A percentile compares a stretch with the other conserved stretches of the same genome.
These are phyloP conservation scores for Drosophila algonquin DNA, from an alignment of 2,888 invertebrate species.

Conservation along the genomic window DNA sequence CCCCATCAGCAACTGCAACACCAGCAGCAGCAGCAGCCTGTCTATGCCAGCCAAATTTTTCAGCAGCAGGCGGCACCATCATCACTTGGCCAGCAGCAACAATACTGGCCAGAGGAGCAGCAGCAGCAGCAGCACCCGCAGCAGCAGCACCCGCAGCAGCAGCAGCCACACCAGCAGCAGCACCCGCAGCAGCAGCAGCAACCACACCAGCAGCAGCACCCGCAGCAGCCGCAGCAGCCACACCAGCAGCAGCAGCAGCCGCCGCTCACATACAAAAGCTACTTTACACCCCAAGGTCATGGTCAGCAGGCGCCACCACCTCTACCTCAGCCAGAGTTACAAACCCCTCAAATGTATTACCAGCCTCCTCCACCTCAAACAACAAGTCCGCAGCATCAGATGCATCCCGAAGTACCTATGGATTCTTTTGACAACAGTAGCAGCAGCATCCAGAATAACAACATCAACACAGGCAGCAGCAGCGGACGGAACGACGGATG, in stretches of 20 bases:
- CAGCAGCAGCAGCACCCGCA: conserved; percentile 39
- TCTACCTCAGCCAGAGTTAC: background rate
- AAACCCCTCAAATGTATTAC: conserved; percentile 47
- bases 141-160: conserved; percentile 42
- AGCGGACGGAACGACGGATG: conserved; percentile 74
- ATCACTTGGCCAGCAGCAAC: conserved; percentile 37
- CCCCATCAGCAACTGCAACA: conserved; percentile 29
- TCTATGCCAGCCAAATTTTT: conserved; percentile 62
- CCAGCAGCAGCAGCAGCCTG: conserved; percentile 43
- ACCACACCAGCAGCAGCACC: conserved; percentile 50
- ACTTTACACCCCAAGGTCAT: conserved; percentile 45
- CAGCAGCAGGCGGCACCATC: conserved; percentile 35
- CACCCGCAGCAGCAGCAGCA: conserved; percentile 50
- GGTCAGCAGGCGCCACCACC: conserved; percentile 21
- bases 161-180: conserved; percentile 41
- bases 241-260: conserved; percentile 47
- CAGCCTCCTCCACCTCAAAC: conserved; percentile 26
- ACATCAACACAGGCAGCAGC: conserved; percentile 48
- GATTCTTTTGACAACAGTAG: conserved; percentile 63
- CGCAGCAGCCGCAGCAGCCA: conserved; percentile 27
- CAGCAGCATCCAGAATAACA: conserved; percentile 24
- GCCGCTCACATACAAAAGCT: conserved; percentile 55
- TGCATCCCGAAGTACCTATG: conserved; percentile 2
- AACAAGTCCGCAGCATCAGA: conserved; percentile 12
- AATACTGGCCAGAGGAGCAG: conserved; percentile 37